Base-by-base conservation (phyloP, 2,797 vertebrate species). In the Numenius phaeopus region DNA sequence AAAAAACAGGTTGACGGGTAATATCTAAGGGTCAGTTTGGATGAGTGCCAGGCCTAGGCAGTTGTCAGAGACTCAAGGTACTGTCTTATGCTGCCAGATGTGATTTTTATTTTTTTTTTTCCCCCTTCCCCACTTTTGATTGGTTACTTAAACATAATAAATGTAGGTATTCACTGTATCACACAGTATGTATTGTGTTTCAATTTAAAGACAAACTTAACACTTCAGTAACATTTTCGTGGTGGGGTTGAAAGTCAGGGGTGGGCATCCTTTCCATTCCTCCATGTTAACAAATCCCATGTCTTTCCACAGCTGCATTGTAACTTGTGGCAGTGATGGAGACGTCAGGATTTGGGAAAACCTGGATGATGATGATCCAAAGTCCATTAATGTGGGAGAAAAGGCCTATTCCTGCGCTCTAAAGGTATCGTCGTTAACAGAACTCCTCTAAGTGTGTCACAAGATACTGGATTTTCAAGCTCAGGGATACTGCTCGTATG, bases 261-360 rank as follows among this genome's bases (percentile, higher is more conserved):
- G 29, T 24, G 59, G 9, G 5, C 23, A 9, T 39, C n/a, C 30
- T 69, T 81, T n/a, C 29, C 8, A 0, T 78, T 69, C 37, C 49
- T 11, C 39, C n/a, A 21, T 34, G 7, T 32, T 90, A 54, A 83
- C 54, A 62, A 47, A 19, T 37, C 64, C 40, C 5, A 2, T 83
- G 11, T 95, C 49, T 75, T 49, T 79, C 89, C 83, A 85, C 96
- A 99, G 99, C 95, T 99, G 94, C 91, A 99, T 99, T 10, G 98
- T 99, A 17, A 99, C 99, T 11, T 99, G 99, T 84, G 99, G 99
- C 77, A 99, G 98, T 49, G 99, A 99, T 71, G 99, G 99, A 77
- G 99, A 99, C 22, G 99, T 99, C 30, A 98, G 99, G 39, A 99
- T 99, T 76, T 99, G 99, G 99, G 99, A 99, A 96, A 98, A 99